phyloP scores from a whole-genome alignment of 1,140 invertebrate species.

The Sesamia nonagrioides region DNA sequence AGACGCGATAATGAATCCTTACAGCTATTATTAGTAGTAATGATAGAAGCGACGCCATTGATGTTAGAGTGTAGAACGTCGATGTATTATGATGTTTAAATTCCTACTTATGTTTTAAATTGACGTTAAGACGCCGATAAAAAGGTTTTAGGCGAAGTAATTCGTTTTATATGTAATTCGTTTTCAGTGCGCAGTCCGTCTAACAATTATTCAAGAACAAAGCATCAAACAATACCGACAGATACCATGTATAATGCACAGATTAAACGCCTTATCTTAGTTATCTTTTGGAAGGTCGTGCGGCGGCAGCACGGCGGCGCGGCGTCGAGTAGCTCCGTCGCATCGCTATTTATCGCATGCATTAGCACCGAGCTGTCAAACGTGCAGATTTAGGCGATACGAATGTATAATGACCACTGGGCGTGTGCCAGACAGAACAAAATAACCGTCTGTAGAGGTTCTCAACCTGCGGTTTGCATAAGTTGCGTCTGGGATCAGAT shows the following conservation, averaged over 20 bases:
- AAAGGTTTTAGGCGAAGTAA: not conserved
- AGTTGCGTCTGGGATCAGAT: not conserved
- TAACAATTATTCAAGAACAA: not conserved
- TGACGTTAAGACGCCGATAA: not conserved
- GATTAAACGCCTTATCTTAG: constrained; percentile 38
- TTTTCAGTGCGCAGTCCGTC: constrained; percentile 7
- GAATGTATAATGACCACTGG: constrained; percentile 38
- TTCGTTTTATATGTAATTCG: not conserved
- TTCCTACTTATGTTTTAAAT: constrained; percentile 6
- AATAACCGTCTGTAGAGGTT: constrained; percentile 35
- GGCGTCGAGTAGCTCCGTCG: constrained; percentile 2
- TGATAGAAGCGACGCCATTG: constrained; percentile 24
- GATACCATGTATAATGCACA: not conserved
- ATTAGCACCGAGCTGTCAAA: constrained; percentile 33
- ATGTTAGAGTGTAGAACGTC: constrained; percentile 3
- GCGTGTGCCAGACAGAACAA: constrained; percentile 38
- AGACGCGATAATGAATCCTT: constrained; percentile 32
- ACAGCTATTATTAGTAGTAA: constrained; percentile 7
- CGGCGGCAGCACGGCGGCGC: not conserved
- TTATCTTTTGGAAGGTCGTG: constrained; percentile 31
- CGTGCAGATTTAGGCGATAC: constrained; percentile 43
- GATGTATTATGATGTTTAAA: not conserved
- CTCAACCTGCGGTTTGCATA: not conserved
- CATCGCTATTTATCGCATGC: constrained; percentile 41
- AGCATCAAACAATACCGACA: not conserved